Base-by-base conservation (phyloP, 2,113 vertebrate genomes). In the Pelecanoides urinatrix region DNA sequence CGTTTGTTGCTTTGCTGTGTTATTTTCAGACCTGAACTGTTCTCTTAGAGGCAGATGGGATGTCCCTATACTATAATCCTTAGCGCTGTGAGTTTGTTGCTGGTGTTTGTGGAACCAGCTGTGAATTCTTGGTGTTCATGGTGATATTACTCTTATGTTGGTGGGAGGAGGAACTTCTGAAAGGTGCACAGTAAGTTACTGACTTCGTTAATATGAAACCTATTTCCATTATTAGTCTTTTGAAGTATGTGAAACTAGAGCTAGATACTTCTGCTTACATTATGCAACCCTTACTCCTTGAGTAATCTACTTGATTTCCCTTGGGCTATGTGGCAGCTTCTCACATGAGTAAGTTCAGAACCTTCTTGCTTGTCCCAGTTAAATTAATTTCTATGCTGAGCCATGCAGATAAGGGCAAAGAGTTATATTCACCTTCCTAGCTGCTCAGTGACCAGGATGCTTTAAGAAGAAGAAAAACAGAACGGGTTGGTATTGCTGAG, bases 221-320 rank as follows among this genome's bases (percentile, higher is more conserved):
- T 61, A 12, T 44, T 94, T 85, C 49, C 10, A 7, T 61, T 29
- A 49, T 50, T 83, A 58, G 23, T 61, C 16, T 80, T 73, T 61
- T 47, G 18, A 70, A 63, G 32, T 16, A 55, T 11, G 15, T 68
- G 29, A 65, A 92, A 75, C 19, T 44, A 88, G 47, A 93, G 47
- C 58, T 63, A 65, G 53, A 49, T 29, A 15, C 13, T 85, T 82
- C 62, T 72, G 36, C 52, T 90, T 75, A 20, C 5, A 2, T 86
- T 90, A 53, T 62, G 42, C 29, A 66, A 58, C 63, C 32, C 38
- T 86, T 71, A 76, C 38, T 88, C 71, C 27, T 47, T 32, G 47
- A 90, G 74, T 86, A 70, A 91, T 79, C 71, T 92, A 10, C n/a
- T 44, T 93, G 78, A 80, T 92, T 95, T 96, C 75, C 71, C 81